These are phyloP conservation scores for Microctonus aethiopoides DNA, from an alignment of 2,888 invertebrate genomes.

Conservation along the genomic window DNA sequence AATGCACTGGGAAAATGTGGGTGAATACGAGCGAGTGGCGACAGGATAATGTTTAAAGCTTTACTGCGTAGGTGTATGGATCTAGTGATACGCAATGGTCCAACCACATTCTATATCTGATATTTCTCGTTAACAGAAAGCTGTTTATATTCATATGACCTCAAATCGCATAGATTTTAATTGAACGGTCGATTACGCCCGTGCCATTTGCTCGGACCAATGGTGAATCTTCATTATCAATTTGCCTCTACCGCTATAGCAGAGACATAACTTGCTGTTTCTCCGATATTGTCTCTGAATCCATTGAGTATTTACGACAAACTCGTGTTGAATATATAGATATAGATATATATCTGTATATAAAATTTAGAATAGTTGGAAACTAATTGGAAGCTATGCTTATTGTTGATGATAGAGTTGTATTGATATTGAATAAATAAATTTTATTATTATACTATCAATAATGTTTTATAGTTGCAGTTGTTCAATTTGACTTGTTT, in stretches of 20 bases:
- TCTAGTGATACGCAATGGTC: conserved; percentile 38
- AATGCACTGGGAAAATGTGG: background rate
- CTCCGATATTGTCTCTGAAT: conserved; percentile 2
- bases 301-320: background rate
- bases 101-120: conserved; percentile 30
- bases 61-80: conserved; percentile 27
- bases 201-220: conserved; percentile 31
- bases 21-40: conserved; percentile 28
- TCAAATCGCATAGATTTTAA: conserved; percentile 41
- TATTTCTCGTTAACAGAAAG: conserved; percentile 41
- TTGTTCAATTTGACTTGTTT: background rate
- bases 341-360: background rate
- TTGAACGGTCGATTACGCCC: conserved; percentile 41
- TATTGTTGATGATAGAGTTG: background rate
- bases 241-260: conserved; percentile 15
- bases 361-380: too few species aligned
- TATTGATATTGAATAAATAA: background rate
- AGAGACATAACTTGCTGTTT: conserved; percentile 12
- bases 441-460: background rate
- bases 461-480: background rate
- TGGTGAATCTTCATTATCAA: conserved; percentile 42
- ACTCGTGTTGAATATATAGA: background rate
- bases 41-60: conserved; percentile 13
- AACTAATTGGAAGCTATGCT: background rate
- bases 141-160: conserved; percentile 45